phyloP scores from a whole-genome alignment of 2,113 vertebrate species.

The Origma solitaria region DNA sequence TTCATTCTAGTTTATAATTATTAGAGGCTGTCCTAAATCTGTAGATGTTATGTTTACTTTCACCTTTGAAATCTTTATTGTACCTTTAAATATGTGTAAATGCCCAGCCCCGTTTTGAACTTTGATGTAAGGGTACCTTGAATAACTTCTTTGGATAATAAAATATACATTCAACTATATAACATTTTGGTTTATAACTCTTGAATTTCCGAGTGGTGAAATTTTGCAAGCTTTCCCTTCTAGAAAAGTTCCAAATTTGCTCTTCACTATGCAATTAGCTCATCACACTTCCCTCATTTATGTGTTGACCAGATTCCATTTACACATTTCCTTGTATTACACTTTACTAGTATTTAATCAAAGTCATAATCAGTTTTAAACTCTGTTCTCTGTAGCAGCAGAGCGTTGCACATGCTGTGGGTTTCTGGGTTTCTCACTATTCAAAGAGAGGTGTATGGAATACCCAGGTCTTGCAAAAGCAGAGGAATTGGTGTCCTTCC shows the following conservation, averaged over 20 bases:
- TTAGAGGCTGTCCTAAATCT: neutral
- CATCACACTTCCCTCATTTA: neutral
- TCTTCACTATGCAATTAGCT: neutral
- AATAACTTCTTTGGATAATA: neutral
- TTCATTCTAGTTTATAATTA: neutral
- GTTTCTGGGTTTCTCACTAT: neutral
- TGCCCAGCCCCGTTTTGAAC: neutral
- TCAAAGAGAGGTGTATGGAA: neutral
- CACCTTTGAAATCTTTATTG: neutral
- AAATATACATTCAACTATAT: neutral
- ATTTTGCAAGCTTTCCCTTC: neutral
- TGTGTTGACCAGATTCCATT: neutral
- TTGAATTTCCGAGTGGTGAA: neutral
- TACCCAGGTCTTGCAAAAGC: neutral
- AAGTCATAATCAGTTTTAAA: neutral
- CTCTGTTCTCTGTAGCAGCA: neutral
- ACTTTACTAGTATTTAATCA: neutral
- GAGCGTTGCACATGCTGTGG: neutral
- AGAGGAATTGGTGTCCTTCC: neutral
- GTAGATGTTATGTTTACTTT: neutral
- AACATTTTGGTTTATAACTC: neutral
- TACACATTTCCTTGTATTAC: neutral
- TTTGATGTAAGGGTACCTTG: neutral
- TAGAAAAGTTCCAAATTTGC: neutral
- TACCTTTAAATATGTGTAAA: neutral